Percentiles rank a stretch among this genome's conserved stretches.
Evolutionary conservation across 2,888 invertebrate species (phyloP).

Genomic region (Tenthredo notha): DNA sequence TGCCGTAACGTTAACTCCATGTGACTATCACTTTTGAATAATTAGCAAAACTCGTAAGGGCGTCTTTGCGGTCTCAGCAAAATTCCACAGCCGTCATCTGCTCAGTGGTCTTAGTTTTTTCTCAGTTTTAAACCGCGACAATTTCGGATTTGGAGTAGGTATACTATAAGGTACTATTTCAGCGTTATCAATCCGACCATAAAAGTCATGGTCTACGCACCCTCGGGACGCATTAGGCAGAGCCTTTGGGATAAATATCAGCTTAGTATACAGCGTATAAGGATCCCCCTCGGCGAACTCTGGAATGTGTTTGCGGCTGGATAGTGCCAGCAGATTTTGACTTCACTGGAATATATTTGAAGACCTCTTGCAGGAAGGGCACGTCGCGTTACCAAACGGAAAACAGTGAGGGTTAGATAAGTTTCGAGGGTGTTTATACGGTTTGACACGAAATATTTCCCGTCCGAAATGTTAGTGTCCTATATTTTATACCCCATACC

Average conservation of each 20-base stretch:
- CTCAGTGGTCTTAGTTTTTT: neutral
- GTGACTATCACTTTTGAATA: constrained; percentile 32
- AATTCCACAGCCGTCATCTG: neutral
- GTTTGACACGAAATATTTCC: constrained; percentile 37
- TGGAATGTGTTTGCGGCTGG: constrained; percentile 36
- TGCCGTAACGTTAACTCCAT: neutral
- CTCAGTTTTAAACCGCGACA: neutral
- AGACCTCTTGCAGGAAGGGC: neutral
- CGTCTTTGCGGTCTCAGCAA: constrained; percentile 8
- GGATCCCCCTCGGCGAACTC: neutral
- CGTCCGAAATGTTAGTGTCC: neutral
- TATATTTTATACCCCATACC: neutral
- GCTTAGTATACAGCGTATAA: constrained; percentile 39
- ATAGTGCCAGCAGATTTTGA: constrained; percentile 43
- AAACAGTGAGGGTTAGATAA: constrained; percentile 33
- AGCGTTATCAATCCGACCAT: constrained; percentile 44
- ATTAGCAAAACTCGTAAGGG: constrained; percentile 18
- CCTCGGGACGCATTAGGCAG: constrained; percentile 43
- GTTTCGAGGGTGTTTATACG: constrained; percentile 5
- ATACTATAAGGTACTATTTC: constrained; percentile 24
- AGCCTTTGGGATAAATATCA: constrained; percentile 47
- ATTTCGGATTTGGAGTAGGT: constrained; percentile 10
- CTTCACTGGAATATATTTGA: constrained; percentile 45
- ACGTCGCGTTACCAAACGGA: neutral
- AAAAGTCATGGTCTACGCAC: constrained; percentile 8